These are phyloP conservation scores for Corapipo altera DNA, from an alignment of 2,113 vertebrate species.

Conservation along the genomic window DNA sequence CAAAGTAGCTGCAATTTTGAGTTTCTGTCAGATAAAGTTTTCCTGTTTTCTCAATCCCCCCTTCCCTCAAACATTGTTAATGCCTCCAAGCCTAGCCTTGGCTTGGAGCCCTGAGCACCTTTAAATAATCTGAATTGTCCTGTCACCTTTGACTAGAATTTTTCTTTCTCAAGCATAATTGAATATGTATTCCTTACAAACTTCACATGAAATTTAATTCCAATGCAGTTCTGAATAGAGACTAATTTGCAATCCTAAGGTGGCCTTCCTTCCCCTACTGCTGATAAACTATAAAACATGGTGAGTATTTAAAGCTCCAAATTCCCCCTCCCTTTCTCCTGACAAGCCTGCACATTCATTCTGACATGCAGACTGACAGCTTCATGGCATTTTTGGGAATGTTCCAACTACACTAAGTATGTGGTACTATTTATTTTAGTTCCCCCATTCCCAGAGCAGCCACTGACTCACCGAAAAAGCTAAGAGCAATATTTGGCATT, in stretches of 20 bases:
- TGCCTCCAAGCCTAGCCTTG: neutral
- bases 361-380: constrained; percentile 33
- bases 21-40: neutral
- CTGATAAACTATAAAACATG: neutral
- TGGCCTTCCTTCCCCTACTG: neutral
- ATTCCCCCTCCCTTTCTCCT: neutral
- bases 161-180: neutral
- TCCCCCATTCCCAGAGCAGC: constrained; percentile 9
- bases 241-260: neutral
- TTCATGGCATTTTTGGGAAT: constrained; percentile 29
- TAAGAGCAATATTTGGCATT: constrained; percentile 62
- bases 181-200: neutral
- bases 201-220: neutral
- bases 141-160: neutral
- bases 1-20: neutral
- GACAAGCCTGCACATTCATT: neutral
- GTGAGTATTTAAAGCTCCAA: neutral
- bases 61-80: neutral
- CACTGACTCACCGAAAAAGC: constrained; percentile 59
- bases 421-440: constrained; percentile 19
- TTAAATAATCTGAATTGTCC: neutral
- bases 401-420: neutral
- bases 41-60: neutral
- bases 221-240: neutral
- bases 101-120: neutral